Percentiles rank a stretch among this genome's conserved stretches.
phyloP scores from a whole-genome alignment of 2,888 invertebrate genomes.

The Agriotes lineatus region DNA sequence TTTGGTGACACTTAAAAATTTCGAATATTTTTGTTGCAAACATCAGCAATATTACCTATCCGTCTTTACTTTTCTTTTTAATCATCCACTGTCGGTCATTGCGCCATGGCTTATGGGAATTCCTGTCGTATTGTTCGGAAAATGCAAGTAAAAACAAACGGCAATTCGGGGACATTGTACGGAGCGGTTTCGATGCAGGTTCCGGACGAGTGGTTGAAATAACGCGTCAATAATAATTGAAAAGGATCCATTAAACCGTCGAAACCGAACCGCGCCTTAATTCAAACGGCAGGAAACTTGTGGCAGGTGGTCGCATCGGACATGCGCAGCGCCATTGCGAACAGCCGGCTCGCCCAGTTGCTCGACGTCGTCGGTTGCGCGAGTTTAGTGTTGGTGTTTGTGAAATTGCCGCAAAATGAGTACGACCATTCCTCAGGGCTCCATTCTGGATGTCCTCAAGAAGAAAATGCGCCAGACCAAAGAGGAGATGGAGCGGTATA shows the following conservation, averaged over 20 bases:
- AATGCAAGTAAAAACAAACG: not conserved
- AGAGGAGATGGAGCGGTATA: conserved; percentile 98
- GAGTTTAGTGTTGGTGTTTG: conserved; percentile 40
- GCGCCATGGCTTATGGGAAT: no score
- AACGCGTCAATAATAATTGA: conserved; percentile 28
- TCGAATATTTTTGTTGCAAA: no score
- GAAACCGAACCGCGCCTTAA: conserved; percentile 42
- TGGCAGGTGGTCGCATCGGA: conserved; percentile 57
- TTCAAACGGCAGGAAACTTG: conserved; percentile 50
- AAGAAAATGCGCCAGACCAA: conserved; percentile 99
- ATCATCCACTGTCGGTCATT: no score
- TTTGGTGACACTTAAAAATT: no score
- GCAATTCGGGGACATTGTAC: not conserved
- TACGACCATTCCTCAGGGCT: conserved; percentile 91
- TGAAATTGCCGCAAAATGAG: conserved; percentile 72
- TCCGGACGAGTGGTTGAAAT: conserved; percentile 19
- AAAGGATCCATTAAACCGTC: conserved; percentile 17
- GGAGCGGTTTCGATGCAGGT: not conserved
- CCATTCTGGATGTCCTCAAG: conserved; percentile 96
- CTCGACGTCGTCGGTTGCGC: conserved; percentile 51
- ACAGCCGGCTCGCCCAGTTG: conserved; percentile 65
- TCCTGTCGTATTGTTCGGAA: not conserved
- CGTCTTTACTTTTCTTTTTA: no score
- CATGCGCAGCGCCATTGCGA: conserved; percentile 63
- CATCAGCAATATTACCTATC: no score